Base-by-base conservation (phyloP, 2,888 invertebrate species). In the Drosophila lutescens region DNA sequence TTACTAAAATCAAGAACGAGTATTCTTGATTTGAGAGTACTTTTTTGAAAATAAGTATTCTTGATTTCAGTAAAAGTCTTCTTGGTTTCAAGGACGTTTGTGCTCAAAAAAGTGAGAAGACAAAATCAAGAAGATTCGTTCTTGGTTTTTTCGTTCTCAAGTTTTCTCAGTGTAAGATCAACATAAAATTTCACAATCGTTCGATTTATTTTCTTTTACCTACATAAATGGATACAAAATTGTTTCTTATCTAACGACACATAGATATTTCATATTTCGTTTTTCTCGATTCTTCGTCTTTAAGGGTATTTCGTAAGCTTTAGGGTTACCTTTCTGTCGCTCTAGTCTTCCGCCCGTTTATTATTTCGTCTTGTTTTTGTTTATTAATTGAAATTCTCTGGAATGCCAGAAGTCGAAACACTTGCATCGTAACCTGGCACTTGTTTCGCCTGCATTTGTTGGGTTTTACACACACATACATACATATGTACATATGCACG, bases 361-460 rank as follows among this genome's bases (percentile, higher is more conserved):
- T 34, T 44, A 30, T 30, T 50, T 58, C 38, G 30, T 23, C 49
- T 55, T 36, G 51, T 20, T 49, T 26, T 58, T 68, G 34, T 66
- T 73, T 72, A 69, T 62, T 71, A 75, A 81, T 79, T 77, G 60
- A 82, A 81, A 79, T 86, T 76, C 71, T 71, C 65, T 76, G 74
- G 61, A 71, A 76, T 73, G 66, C 47, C 66, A 62, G 51, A 61
- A 59, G 73, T 58, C 62, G 23, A 69, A 67, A 71, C 75, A 78
- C 68, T 80, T 72, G 66, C 58, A 47, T 34, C 36, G 72, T 77
- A 77, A 79, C 72, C 54, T 57, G 74, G 71, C 74, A 84, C 66
- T 60, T 51, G 56, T 73, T 65, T 53, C 13, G 46, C 50, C 44
- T 49, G 67, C 67, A 67, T 66, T 67, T 54, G 60, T 60, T 47